These are phyloP conservation scores for Rotaria magnacalcarata DNA, from an alignment of 2,888 invertebrate genomes.

Conservation along the genomic window DNA sequence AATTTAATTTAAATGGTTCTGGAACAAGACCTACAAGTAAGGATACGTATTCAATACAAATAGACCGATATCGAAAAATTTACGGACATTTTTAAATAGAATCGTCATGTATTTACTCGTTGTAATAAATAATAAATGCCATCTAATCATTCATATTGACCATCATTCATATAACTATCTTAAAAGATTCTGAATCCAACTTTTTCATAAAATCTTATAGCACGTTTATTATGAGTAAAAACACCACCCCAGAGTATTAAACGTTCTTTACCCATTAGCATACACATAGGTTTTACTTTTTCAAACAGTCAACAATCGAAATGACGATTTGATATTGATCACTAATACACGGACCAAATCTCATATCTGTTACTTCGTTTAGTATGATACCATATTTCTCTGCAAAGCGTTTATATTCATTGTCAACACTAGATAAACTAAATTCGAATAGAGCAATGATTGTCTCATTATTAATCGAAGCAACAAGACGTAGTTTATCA, in stretches of 20 bases:
- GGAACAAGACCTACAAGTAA: not conserved
- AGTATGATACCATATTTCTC: not conserved
- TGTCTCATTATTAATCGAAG: not conserved
- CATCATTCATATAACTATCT: not conserved
- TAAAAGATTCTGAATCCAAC: not conserved
- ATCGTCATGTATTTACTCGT: not conserved
- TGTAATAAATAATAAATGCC: not conserved
- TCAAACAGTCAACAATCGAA: not conserved
- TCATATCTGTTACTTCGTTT: not conserved
- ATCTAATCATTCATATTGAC: not conserved
- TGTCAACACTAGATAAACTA: not conserved
- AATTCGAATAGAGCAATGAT: slow-evolving; percentile 5
- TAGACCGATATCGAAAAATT: not conserved
- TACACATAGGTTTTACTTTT: not conserved
- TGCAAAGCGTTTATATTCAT: not conserved
- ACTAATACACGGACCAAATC: slow-evolving; percentile 5
- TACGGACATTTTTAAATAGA: not conserved
- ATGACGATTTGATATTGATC: slow-evolving; percentile 26
- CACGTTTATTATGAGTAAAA: not conserved
- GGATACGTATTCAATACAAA: not conserved
- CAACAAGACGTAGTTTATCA: slow-evolving; percentile 16
- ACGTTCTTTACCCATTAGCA: not conserved
- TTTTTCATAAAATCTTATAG: not conserved
- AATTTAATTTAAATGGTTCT: too few relatives aligned
- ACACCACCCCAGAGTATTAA: not conserved